Percentiles rank a stretch among this genome's conserved stretches.
Evolutionary conservation across 2,888 invertebrate genomes (phyloP).

Genomic region (Stramonita haemastoma): DNA sequence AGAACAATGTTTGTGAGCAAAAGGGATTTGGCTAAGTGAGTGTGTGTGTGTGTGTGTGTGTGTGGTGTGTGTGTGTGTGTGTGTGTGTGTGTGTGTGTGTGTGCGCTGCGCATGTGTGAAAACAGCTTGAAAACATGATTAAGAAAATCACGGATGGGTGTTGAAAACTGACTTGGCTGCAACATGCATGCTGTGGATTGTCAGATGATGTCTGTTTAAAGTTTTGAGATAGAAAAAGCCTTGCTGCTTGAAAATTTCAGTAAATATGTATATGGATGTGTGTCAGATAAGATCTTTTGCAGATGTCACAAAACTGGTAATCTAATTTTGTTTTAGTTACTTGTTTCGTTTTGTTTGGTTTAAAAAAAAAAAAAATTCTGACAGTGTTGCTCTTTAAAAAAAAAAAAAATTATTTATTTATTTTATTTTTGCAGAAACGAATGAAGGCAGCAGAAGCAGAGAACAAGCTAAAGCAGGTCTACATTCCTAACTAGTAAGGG

Average conservation of each 20-base stretch:
- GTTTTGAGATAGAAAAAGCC: no score
- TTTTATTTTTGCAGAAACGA: slow-evolving; percentile 86
- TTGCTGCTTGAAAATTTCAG: no score
- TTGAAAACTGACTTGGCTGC: no score
- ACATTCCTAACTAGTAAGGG: slow-evolving; percentile 87
- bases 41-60: background rate
- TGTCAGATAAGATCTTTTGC: no score
- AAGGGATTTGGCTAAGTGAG: no score
- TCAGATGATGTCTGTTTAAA: background rate
- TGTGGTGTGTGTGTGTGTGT: background rate
- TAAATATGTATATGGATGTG: no score
- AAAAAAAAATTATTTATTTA: background rate
- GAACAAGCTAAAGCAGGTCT: slow-evolving; percentile 98
- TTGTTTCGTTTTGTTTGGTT: background rate
- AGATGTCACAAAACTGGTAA: background rate
- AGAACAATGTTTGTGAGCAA: no score
- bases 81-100: background rate
- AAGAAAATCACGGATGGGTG: no score
- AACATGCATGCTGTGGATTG: no score
- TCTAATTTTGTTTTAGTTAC: background rate
- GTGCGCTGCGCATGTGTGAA: background rate
- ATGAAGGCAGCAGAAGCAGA: slow-evolving; percentile 99
- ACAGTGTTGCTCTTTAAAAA: no score
- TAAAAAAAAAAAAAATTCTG: no score
- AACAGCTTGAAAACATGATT: no score